A percentile compares a stretch with the other conserved stretches of the same genome.
Evolutionary conservation across 2,113 vertebrate species (phyloP).

Genomic region (Thryonomys swinderianus): DNA sequence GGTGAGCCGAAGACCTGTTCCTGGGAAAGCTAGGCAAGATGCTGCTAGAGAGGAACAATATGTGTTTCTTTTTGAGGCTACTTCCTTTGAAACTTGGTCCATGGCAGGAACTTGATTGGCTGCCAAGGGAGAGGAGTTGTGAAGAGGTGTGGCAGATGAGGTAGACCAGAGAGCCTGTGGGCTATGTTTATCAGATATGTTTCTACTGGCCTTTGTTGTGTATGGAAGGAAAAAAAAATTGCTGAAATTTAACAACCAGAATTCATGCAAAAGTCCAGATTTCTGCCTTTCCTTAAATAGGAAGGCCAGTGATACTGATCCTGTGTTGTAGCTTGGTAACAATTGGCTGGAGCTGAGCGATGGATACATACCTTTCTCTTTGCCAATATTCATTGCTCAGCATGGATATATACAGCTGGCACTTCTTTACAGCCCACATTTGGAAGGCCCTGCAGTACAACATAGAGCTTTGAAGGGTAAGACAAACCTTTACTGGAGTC

Average conservation of each 20-base stretch:
- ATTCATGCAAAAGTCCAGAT: constrained; percentile 25
- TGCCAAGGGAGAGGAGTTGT: constrained; percentile 39
- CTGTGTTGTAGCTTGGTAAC: neutral
- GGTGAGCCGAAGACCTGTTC: constrained; percentile 60
- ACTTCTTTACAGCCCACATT: neutral
- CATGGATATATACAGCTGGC: neutral
- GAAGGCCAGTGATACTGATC: neutral
- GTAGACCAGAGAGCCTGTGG: neutral
- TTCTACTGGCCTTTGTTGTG: constrained; percentile 37
- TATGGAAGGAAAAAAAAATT: neutral
- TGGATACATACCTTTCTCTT: neutral
- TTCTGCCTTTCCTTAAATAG: constrained; percentile 51
- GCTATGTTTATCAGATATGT: neutral
- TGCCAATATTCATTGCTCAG: neutral
- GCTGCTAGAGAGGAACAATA: constrained; percentile 54
- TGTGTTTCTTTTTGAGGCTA: constrained; percentile 47
- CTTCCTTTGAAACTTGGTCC: constrained; percentile 11
- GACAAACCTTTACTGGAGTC: neutral
- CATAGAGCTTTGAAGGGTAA: neutral
- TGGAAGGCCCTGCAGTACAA: neutral
- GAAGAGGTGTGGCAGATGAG: neutral
- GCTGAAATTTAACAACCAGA: constrained; percentile 32
- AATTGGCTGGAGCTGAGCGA: neutral
- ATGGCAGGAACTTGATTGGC: constrained; percentile 19
- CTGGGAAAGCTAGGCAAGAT: constrained; percentile 45